Conservation (phyloP, 1,140 invertebrate species). For the Drosophila watanabei region DNA sequence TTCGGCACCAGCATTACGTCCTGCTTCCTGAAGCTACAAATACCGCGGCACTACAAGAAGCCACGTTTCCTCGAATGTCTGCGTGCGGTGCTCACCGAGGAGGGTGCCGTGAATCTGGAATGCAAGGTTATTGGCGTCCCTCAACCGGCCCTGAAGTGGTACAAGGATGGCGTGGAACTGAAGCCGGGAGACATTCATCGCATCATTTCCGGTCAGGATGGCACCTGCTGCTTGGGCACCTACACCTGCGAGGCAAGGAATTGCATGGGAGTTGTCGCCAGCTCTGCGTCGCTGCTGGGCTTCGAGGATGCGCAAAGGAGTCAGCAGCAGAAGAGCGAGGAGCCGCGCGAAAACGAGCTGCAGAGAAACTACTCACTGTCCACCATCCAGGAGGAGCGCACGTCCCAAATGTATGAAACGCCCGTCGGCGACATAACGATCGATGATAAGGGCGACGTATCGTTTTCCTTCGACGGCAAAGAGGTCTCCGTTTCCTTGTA, state of each 20-base stretch:
- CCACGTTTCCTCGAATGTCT: constrained; percentile 94
- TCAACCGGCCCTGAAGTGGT: constrained; percentile 95
- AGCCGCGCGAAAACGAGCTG: constrained; percentile 86
- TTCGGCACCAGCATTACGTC: constrained; percentile 95
- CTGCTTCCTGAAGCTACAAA: constrained; percentile 93
- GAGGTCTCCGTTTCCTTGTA: constrained; percentile 96
- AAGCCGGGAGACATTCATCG: constrained; percentile 96
- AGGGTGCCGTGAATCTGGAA: constrained; percentile 95
- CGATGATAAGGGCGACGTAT: constrained; percentile 93
- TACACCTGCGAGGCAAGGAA: constrained; percentile 97
- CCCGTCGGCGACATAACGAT: constrained; percentile 91
- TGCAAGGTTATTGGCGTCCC: constrained; percentile 97
- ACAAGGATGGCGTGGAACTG: constrained; percentile 95
- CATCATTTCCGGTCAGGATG: constrained; percentile 95
- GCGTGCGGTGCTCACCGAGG: constrained; percentile 93
- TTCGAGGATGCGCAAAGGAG: constrained; percentile 91
- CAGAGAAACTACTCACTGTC: constrained; percentile 93
- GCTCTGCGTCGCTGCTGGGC: constrained; percentile 94
- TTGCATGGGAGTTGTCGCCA: constrained; percentile 95
- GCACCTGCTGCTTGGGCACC: constrained; percentile 95
- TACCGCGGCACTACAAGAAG: constrained; percentile 95
- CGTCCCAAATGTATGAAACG: constrained; percentile 94
- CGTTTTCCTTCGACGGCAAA: constrained; percentile 95
- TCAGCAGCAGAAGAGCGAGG: constrained; percentile 85
- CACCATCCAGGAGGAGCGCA: constrained; percentile 95